phyloP scores from a whole-genome alignment of 2,113 vertebrate genomes.

The Heloderma charlesbogerti region DNA sequence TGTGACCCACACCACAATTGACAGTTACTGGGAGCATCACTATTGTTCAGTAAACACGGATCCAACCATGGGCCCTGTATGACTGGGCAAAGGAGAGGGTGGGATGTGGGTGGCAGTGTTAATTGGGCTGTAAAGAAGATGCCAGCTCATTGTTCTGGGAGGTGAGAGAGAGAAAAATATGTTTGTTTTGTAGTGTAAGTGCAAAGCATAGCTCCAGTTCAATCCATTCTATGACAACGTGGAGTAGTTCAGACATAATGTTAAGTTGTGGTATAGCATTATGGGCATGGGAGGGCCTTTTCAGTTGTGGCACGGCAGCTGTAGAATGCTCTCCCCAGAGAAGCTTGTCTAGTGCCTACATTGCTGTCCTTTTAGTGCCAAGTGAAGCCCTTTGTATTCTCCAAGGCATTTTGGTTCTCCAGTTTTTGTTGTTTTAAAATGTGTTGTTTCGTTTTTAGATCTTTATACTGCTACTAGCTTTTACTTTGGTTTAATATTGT shows the following conservation, averaged over 20 bases:
- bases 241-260: background rate
- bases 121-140: background rate
- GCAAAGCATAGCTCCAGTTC: background rate
- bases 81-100: background rate
- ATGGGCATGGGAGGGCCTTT: too few species aligned
- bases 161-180: too few species aligned
- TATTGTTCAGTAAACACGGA: background rate
- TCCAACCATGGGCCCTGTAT: background rate
- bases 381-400: too few species aligned
- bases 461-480: too few species aligned
- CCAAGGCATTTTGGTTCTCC: too few species aligned
- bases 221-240: background rate
- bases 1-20: background rate
- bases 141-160: background rate
- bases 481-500: too few species aligned
- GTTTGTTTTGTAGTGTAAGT: background rate
- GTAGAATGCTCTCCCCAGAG: too few species aligned
- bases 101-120: background rate
- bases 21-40: background rate
- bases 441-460: too few species aligned
- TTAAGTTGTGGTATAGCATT: background rate
- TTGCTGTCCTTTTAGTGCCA: too few species aligned
- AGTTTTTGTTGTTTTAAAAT: too few species aligned
- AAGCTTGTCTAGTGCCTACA: too few species aligned
- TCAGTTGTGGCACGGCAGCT: too few species aligned